Evolutionary conservation across 2,113 vertebrate species (phyloP), one percentile per base, ranked within the genome.

Genomic region (Grus americana): DNA sequence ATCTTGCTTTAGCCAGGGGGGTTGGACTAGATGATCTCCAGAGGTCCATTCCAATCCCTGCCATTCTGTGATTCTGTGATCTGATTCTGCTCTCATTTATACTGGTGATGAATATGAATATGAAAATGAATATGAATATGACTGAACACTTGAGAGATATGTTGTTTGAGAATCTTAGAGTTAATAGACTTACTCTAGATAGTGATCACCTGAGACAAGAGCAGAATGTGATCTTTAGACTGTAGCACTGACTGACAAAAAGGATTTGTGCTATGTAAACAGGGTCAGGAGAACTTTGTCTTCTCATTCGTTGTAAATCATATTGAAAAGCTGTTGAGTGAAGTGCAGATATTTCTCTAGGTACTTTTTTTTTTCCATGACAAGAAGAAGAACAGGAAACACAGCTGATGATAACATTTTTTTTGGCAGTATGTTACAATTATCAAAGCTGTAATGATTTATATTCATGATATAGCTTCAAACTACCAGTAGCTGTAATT

Each of bases 401-500:
- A 18, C 29, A 93, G 38, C 12, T 73, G 62, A 78, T 57, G 74
- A 84, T 76, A 15, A 44, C 44, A 14, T 44, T 44, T 44, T 44
- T 87, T 91, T 83, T 95, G 65, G 36, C 79, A 47, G 11, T 58
- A 44, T 47, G 44, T 92, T 87, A 86, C 79, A 90, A 92, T 63
- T 85, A 58, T 38, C 79, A 74, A 29, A 84, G 52, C 61, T 92
- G 44, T 85, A 73, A 82, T 75, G 57, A 96, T 97, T 95, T 92
- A 67, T 93, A 97, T 97, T 96, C 96, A 88, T 50, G 14, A 27
- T 88, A 79, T 55, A 79, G 12, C 70, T 65, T 93, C 80, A 96
- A 95, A 95, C 62, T 82, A 88, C 59, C 32, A 68, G 76, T 94
- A 76, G 86, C 86, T 94, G 81, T 93, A 97, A 97, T 97, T 96